Evolutionary conservation across 2,888 invertebrate genomes (phyloP).

Genomic region (Caradrina clavipalpis): DNA sequence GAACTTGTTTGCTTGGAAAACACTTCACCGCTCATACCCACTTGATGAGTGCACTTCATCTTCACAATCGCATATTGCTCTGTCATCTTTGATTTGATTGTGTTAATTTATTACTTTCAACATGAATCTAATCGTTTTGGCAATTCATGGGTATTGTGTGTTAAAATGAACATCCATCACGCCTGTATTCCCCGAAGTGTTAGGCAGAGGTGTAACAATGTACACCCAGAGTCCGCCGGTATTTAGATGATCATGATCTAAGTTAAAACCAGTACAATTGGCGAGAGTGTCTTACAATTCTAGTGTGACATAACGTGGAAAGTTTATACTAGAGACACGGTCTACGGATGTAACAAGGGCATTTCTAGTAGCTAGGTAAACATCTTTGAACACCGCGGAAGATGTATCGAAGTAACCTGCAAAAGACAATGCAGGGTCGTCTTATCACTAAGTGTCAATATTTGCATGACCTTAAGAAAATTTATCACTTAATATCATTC

Average conservation of each 20-base stretch:
- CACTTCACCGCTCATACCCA: conserved; percentile 27
- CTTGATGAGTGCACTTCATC: conserved; percentile 31
- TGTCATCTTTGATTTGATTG: conserved; percentile 15
- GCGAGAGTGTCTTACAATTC: not conserved
- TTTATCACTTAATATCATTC: conserved; percentile 66
- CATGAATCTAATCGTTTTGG: not conserved
- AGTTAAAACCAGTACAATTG: not conserved
- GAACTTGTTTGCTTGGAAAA: conserved; percentile 39
- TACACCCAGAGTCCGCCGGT: too few relatives aligned
- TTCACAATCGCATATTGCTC: conserved; percentile 8
- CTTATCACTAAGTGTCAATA: conserved; percentile 80
- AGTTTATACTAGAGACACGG: not conserved
- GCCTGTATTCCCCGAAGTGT: too few relatives aligned
- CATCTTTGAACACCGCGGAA: conserved; percentile 61
- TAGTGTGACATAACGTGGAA: not conserved
- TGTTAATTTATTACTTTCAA: not conserved
- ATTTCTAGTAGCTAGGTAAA: conserved; percentile 50
- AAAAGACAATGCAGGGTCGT: conserved; percentile 82
- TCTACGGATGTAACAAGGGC: conserved; percentile 43
- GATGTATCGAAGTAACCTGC: conserved; percentile 64
- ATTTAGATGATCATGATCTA: not conserved
- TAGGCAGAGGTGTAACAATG: too few relatives aligned
- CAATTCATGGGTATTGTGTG: not conserved
- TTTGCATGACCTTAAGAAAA: conserved; percentile 81
- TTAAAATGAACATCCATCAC: too few relatives aligned